Conservation (phyloP, 2,113 vertebrate species). For the Hypomesus transpacificus region DNA sequence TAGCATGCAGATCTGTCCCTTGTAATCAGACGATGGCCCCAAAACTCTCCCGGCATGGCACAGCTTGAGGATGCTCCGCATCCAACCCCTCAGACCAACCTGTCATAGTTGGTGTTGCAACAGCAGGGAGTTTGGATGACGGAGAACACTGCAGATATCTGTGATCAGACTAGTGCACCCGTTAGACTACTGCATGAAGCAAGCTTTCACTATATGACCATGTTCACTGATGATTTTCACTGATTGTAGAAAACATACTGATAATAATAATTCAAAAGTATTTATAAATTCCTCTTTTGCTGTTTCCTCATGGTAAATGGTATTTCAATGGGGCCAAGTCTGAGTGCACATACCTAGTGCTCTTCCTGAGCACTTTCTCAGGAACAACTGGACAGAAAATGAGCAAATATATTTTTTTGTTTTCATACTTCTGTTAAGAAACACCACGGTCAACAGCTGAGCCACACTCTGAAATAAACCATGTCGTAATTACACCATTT, state of each 20-base stretch:
- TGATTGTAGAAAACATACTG: conserved; percentile 67
- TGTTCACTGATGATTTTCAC: conserved; percentile 58
- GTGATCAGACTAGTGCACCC: conserved; percentile 32
- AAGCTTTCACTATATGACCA: conserved; percentile 65
- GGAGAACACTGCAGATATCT: no score
- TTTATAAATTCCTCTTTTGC: conserved; percentile 31
- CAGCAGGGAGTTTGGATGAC: no score
- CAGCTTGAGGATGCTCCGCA: no score
- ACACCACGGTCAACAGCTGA: conserved; percentile 52
- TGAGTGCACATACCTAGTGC: conserved; percentile 31
- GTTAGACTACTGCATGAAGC: conserved; percentile 64
- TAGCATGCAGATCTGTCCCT: no score
- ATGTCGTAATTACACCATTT: conserved; percentile 65
- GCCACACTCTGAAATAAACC: conserved; percentile 50
- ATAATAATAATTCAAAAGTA: conserved; percentile 30
- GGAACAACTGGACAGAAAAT: conserved; percentile 35
- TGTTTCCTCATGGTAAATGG: conserved; percentile 36
- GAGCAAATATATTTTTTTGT: conserved; percentile 16
- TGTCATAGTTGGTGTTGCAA: no score
- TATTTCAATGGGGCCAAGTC: no score
- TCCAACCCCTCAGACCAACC: no score
- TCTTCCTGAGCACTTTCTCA: conserved; percentile 55
- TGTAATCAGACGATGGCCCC: no score
- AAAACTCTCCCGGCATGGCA: no score
- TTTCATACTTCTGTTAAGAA: conserved; percentile 40